A percentile compares a stretch with the other conserved stretches of the same genome.
Conservation (phyloP, 2,888 invertebrate species). For the Ctena decussata region DNA sequence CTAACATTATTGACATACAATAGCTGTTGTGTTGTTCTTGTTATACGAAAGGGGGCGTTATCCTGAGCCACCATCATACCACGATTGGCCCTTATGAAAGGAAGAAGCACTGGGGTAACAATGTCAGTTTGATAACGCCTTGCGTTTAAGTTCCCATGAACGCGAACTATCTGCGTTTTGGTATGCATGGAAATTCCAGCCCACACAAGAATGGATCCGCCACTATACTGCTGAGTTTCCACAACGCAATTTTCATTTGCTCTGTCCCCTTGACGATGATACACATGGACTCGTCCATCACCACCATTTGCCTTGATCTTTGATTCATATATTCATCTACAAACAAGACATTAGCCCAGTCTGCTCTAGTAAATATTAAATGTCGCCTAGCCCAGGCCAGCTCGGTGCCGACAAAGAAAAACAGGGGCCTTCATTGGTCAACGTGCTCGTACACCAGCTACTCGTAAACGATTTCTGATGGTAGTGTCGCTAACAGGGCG, state of each 20-base stretch:
- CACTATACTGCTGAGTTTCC: too few species aligned
- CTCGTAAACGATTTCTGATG: too few species aligned
- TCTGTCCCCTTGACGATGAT: conserved; percentile 10
- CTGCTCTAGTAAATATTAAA: background rate
- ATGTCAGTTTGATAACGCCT: too few species aligned
- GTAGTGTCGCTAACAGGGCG: too few species aligned
- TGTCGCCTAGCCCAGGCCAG: conserved; percentile 5
- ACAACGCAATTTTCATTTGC: background rate
- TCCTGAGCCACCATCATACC: too few species aligned
- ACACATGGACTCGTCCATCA: conserved; percentile 8
- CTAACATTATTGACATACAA: background rate
- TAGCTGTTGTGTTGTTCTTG: background rate
- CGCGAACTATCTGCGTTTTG: conserved; percentile 1
- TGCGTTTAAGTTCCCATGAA: conserved; percentile 11
- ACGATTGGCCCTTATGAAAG: too few species aligned
- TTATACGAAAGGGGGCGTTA: background rate
- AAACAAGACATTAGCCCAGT: conserved; percentile 27
- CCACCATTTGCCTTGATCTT: background rate
- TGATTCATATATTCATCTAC: conserved; percentile 21
- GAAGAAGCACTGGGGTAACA: too few species aligned
- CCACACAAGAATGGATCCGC: too few species aligned
- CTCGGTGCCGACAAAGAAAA: too few species aligned
- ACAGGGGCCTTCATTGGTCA: too few species aligned
- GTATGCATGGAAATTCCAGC: conserved; percentile 5
- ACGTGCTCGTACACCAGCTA: too few species aligned